Evolutionary conservation across 2,797 vertebrate genomes (phyloP), one percentile per base, ranked within the genome.

Genomic region (Protonibea diacanthus): DNA sequence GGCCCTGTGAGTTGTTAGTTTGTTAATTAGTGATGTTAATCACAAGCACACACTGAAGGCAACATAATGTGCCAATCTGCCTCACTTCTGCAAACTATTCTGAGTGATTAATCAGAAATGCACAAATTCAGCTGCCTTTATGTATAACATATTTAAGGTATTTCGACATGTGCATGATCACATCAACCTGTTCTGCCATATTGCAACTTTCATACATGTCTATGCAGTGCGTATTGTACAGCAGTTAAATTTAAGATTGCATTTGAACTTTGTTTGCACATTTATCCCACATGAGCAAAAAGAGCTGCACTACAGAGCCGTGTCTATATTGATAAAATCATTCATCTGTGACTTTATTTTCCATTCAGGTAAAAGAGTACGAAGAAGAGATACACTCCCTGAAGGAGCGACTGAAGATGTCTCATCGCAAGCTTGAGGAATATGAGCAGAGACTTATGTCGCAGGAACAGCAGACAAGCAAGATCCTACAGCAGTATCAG

Each of bases 401-500:
- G 87, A 99, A 99, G 81, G 98, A 99, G 89, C 92, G 97, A 7
- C 95, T 99, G 86, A 95, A 97, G 94, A 97, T 99, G 97, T 99
- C 98, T 57, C 98, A 98, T 88, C 96, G 97, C 20, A 99, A 99
- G 93, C 96, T 99, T 88, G 98, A 99, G 79, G 97, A 99, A 83
- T 99, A 98, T 3, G 98, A 99, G 92, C 95, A 97, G 59, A 93
- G 98, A 57, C 95, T 99, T 51, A 71, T 97, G 85, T 92, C 95
- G 2, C 97, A 99, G 93, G 97, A 98, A 70, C 97, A 98, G 80
- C 96, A 97, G 93, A 98, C 97, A 8, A 97, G 89, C 91, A 98
- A 98, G 91, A 99, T 99, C 91, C 95, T 99, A 77, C 95, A 96
- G 91, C 97, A 98, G 94, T 99, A 99, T 82, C 98, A 99, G 94